Base-by-base conservation (phyloP, 1,140 invertebrate species). In the Colletes gigas region DNA sequence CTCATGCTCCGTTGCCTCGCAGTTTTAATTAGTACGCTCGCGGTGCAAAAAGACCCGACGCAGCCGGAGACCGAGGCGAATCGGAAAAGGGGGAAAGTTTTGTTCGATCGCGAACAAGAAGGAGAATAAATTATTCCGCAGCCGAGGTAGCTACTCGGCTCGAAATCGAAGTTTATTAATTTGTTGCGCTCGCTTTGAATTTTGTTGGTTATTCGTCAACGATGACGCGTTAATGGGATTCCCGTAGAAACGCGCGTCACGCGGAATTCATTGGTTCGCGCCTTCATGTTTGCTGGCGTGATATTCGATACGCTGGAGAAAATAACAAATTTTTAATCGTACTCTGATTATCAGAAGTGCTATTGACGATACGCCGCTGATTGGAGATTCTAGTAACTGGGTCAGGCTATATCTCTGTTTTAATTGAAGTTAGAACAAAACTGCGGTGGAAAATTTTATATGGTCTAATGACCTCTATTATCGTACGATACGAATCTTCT, bases 1-100 rank as follows among this genome's bases (percentile, higher is more conserved):
- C 41, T 52, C 19, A 70, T 62, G 50, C 57, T 41, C 54, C 52
- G 70, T 74, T 79, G 62, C 60, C 55, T 83, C 71, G 55, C 17
- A 71, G 62, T 55, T 76, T 84, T 76, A 83, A 83, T 85, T 83
- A 68, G 57, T 57, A 68, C 15, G 30, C 47, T n/a, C 9, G 17
- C 17, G 15, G 15, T 15, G 57, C 9, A 17, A 76, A 71, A 50
- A 47, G 50, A n/a, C 30, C 52, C n/a, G 47, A 78, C 69, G 47
- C 2, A n/a, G 59, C n/a, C 62, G 2, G 30, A n/a, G 76, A 39
- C 39, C 62, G 44, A 19, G 65, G 17, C 54, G 52, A 68, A 76
- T 76, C 17, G 52, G 17, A 41, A 41, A 30, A 47, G 59, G 17
- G 54, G 12, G 54, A 10, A 21, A 83, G 69, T 81, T 75, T 72